Base-by-base conservation (phyloP, 1,140 invertebrate genomes). In the Drosophila subpulchrella region DNA sequence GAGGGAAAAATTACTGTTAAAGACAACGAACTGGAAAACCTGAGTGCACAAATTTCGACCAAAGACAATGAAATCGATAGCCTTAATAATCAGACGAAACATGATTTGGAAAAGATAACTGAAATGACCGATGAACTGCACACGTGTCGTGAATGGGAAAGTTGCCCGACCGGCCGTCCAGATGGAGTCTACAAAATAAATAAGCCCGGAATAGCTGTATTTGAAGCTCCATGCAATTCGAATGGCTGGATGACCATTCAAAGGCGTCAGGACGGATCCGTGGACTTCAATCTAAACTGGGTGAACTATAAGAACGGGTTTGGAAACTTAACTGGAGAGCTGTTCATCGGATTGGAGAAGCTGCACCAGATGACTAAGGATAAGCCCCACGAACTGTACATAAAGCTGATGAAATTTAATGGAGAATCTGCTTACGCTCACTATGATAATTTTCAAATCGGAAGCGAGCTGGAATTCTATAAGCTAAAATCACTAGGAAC, bases 371-470 rank as follows among this genome's bases (percentile, higher is more conserved):
- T 81, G 32, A 81, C 78, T 1, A 13, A 17, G 7, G 38, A 53
- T 6, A 13, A 34, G 13, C 48, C 60, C 1, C 72, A 79, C 7
- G 76, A 79, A 11, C n/a, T 81, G 7, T 90, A 94, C 32, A 93
- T 96, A 34, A 94, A 95, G 55, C 89, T 96, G 81, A 93, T 94
- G 20, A 77, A 94, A 53, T 93, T 94, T 42, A 80, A 93, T 13
- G 92, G 93, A 0, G 91, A 92, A 13, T 93, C 92, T 17, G 94
- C 93, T 36, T 93, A 93, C 57, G 96, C 95, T 7, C 90, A 91
- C 11, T 97, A 96, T 83, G 93, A 93, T 6, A 92, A 94, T 8
- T 96, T 96, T 78, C 93, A 93, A 8, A 92, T 97, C 11, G 94
- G 93, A 12, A 92, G 93, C 20, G 95, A 96, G 81, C 78, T 91